Conservation (phyloP, 35 echinoderm and acorn worm genomes). For the Chiridota heheva region DNA sequence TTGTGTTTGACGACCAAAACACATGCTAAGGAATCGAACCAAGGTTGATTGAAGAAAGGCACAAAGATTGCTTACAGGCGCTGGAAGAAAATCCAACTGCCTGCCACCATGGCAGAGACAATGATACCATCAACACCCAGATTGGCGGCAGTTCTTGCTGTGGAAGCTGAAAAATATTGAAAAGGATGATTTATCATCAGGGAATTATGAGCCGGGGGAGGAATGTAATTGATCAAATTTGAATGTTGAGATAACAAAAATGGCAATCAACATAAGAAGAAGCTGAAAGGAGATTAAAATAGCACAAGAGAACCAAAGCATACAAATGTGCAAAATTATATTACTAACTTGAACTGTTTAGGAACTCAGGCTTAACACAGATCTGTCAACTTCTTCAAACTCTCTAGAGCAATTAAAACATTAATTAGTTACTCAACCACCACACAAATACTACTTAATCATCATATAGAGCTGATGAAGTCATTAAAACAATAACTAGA, state of each 20-base stretch:
- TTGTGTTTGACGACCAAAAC: no score
- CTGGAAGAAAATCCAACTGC: conserved; percentile 5
- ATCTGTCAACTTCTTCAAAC: no score
- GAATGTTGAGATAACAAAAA: no score
- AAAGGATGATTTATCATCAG: not conserved
- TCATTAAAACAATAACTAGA: no score
- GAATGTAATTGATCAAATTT: not conserved
- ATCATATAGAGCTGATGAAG: no score
- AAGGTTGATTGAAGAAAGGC: not conserved
- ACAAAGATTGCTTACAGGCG: conserved; percentile 10
- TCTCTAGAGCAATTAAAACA: no score
- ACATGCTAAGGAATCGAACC: no score
- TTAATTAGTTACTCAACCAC: no score
- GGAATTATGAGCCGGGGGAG: not conserved
- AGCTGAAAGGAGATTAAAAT: no score
- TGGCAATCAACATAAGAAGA: no score
- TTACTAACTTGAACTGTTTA: not conserved
- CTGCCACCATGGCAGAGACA: conserved; percentile 17
- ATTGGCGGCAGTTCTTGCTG: not conserved
- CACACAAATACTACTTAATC: no score
- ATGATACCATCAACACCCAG: not conserved
- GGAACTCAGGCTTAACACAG: not conserved
- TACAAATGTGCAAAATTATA: not conserved
- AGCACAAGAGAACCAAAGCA: not conserved
- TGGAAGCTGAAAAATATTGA: not conserved